Conservation (phyloP, 2,888 invertebrate species). For the Glyphotaelius pellucidus region DNA sequence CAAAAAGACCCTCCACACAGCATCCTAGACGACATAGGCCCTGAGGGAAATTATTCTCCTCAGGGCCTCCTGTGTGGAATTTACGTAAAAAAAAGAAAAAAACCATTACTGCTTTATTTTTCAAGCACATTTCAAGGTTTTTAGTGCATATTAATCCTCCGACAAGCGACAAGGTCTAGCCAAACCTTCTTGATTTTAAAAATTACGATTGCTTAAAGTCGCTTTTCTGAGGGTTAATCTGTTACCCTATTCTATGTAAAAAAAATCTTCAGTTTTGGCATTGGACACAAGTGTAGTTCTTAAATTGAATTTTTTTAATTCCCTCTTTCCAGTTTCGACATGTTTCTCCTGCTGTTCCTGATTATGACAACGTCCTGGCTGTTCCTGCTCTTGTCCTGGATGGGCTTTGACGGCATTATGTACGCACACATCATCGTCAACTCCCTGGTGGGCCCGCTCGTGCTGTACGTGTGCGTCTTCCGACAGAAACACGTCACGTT, state of each 20-base stretch:
- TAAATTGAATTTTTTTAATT: no score
- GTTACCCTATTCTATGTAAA: background rate
- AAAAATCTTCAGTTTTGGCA: no score
- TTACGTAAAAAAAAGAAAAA: no score
- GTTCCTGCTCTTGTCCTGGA: slow-evolving; percentile 86
- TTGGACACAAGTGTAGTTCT: no score
- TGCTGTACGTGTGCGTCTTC: slow-evolving; percentile 87
- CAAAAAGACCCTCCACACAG: no score
- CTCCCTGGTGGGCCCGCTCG: slow-evolving; percentile 84
- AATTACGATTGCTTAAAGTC: no score
- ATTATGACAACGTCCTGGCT: slow-evolving; percentile 88
- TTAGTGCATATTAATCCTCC: background rate
- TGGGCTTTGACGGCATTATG: slow-evolving; percentile 83
- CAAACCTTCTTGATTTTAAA: no score
- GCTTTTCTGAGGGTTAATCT: background rate
- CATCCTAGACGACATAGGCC: no score
- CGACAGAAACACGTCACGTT: slow-evolving; percentile 89
- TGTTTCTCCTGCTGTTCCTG: slow-evolving; percentile 85
- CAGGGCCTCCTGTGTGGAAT: no score
- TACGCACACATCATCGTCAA: slow-evolving; percentile 88
- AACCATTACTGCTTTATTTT: no score
- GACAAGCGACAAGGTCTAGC: no score
- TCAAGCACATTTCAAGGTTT: background rate
- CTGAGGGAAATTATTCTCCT: no score
- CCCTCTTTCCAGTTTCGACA: slow-evolving; percentile 84